Percentiles rank a stretch among this genome's conserved stretches.
Conservation (phyloP, 2,113 vertebrate species). For the Mastomys coucha region DNA sequence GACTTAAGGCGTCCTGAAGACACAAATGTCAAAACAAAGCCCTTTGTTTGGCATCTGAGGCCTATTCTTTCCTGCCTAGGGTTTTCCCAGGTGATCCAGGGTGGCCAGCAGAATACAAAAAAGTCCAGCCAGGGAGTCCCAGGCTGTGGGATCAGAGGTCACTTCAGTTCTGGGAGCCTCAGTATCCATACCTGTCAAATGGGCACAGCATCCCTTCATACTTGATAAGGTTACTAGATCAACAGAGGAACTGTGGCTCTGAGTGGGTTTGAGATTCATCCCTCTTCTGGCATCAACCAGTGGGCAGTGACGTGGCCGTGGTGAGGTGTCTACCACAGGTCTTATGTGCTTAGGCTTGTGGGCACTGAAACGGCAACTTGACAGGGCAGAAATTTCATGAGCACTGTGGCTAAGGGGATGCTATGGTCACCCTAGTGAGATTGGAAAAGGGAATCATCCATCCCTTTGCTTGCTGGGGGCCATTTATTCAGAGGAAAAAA, state of each 20-base stretch:
- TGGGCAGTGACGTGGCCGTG: not conserved
- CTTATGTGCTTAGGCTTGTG: not conserved
- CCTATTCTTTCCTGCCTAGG: not conserved
- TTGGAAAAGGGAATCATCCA: no score
- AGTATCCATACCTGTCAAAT: not conserved
- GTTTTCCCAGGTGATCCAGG: not conserved
- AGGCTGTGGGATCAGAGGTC: not conserved
- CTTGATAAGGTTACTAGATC: not conserved
- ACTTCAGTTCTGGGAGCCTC: not conserved
- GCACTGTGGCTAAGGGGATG: no score
- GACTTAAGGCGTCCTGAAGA: not conserved
- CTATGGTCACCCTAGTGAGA: not conserved
- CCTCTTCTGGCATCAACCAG: not conserved
- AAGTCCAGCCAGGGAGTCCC: not conserved
- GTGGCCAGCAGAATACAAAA: not conserved
- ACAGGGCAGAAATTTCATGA: not conserved
- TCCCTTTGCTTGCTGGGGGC: not conserved
- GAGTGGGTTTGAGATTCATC: not conserved
- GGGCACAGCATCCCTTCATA: not conserved
- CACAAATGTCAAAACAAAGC: slow-evolving; percentile 5
- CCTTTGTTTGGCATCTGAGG: not conserved
- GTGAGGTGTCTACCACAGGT: not conserved
- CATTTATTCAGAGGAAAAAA: not conserved
- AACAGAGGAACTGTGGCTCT: not conserved
- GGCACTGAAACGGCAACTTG: not conserved